Base-by-base conservation (phyloP, 2,113 vertebrate species). In the Probosciger aterrimus region DNA sequence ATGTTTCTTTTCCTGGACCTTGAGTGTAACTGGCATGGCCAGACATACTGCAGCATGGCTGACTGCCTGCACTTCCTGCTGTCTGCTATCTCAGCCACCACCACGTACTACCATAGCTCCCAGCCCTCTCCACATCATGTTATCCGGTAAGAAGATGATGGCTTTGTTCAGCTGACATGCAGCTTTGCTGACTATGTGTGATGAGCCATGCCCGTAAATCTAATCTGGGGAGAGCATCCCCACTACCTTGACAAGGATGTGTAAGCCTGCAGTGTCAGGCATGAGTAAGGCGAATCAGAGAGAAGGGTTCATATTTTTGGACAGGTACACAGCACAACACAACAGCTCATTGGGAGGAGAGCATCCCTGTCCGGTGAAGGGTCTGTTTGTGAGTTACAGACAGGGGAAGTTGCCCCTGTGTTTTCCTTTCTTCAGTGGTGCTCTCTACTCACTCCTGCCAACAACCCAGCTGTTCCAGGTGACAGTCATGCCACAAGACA, bases 401-500 rank as follows among this genome's bases (percentile, higher is more conserved):
- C 17, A 18, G n/a, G 33, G 22, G 33, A 77, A 53, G 25, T 24
- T 47, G 30, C 8, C 20, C 11, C 39, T 27, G 23, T n/a, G 39
- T n/a, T 59, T 52, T 59, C 76, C 52, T 82, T 37, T 37, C 39
- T 41, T 10, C 73, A 35, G 23, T 2, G 37, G 30, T 52, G 41
- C 27, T 88, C 27, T 63, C 79, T 53, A 11, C 62, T 85, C 49
- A 14, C 62, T 88, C 46, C 70, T 82, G 41, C 25, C 60, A 64
- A 23, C 41, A 65, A 20, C 18, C 6, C 57, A 78, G 55, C 27
- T 25, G 0, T 1, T 55, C 18, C 47, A 63, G 67, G 62, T 3
- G 14, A 15, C 5, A 31, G 24, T 6, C 0, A 1, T 52, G 57
- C 23, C 15, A 17, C 0, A 7, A 49, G 33, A 44, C 53, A 28